Evolutionary conservation across 2,113 vertebrate genomes (phyloP), one percentile per base, ranked within the genome.

Genomic region (Zapus hudsonius): DNA sequence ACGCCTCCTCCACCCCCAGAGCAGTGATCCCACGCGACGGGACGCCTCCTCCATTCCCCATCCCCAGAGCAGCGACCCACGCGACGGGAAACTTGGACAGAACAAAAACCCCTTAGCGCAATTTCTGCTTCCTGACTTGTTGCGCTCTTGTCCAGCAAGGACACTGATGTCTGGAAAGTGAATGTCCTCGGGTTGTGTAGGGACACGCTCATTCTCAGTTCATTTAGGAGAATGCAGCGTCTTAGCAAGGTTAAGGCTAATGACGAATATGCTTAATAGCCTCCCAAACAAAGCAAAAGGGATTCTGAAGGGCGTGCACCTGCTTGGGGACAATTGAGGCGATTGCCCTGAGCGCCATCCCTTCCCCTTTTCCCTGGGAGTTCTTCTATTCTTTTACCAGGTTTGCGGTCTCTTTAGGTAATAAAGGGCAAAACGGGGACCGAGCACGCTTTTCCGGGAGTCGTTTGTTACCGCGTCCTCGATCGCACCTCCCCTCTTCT

Each of bases 391-490:
- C 81, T 87, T 42, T 16, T 36, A 9, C 47, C 11, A 74, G 82
- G 79, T 55, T 87, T 91, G 52, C 85, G 61, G 67, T 89, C 89
- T 95, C 52, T 78, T 59, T 73, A 89, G 89, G 40, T 40, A 92
- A 91, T 93, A 92, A 95, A 95, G 95, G 96, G 89, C 69, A 78
- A 74, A 63, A 64, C 57, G 64, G 87, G 96, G 79, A 66, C 42
- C 29, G 3, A 79, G 38, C 61, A 0, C 19, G 44, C 79, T n/a
- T 87, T 92, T 93, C 93, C 38, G 57, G 69, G 74, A 75, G 79
- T 69, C 82, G 17, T 94, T 89, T 36, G 72, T 94, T 33, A 61
- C 57, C 25, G n/a, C 5, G 79, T 31, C 52, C 73, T 63, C 61
- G 23, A 11, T 11, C 23, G 33, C 66, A 31, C 23, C 52, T 15